Conservation (phyloP, 1,140 invertebrate genomes). For the Mercenaria mercenaria region DNA sequence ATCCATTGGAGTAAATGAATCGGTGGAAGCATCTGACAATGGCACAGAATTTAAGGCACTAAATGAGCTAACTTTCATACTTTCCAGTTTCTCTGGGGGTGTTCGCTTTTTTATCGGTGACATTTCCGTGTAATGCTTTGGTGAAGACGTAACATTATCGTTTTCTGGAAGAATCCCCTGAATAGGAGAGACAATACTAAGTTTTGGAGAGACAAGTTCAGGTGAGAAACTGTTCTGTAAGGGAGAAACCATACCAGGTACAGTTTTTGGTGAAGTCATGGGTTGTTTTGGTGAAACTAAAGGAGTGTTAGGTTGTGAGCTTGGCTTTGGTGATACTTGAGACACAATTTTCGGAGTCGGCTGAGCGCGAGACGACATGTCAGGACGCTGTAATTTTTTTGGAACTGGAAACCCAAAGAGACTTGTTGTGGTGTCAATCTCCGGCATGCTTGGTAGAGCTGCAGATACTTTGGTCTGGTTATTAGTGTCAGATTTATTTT, state of each 20-base stretch:
- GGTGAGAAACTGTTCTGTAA: constrained; percentile 52
- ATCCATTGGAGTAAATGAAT: background rate
- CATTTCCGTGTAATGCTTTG: constrained; percentile 53
- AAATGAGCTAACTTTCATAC: constrained; percentile 43
- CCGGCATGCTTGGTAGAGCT: constrained; percentile 46
- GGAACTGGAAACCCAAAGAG: constrained; percentile 59
- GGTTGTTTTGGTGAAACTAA: constrained; percentile 45
- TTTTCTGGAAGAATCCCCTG: constrained; percentile 14
- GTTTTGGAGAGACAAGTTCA: constrained; percentile 66
- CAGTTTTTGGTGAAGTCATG: constrained; percentile 43
- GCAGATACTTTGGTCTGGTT: constrained; percentile 17
- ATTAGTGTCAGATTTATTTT: constrained; percentile 9
- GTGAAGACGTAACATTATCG: constrained; percentile 37
- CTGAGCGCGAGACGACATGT: background rate
- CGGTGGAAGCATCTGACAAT: constrained; percentile 6
- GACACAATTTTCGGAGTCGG: background rate
- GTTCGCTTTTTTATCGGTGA: constrained; percentile 56
- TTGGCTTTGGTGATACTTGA: constrained; percentile 50
- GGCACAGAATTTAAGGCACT: constrained; percentile 55
- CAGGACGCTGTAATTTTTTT: constrained; percentile 46
- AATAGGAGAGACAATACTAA: constrained; percentile 68
- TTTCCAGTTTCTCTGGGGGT: constrained; percentile 26
- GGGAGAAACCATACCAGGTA: background rate
- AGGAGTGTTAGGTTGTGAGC: constrained; percentile 20
- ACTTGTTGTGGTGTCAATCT: constrained; percentile 61